Conservation (phyloP, 2,888 invertebrate genomes). For the Chymomyza fuscimana region DNA sequence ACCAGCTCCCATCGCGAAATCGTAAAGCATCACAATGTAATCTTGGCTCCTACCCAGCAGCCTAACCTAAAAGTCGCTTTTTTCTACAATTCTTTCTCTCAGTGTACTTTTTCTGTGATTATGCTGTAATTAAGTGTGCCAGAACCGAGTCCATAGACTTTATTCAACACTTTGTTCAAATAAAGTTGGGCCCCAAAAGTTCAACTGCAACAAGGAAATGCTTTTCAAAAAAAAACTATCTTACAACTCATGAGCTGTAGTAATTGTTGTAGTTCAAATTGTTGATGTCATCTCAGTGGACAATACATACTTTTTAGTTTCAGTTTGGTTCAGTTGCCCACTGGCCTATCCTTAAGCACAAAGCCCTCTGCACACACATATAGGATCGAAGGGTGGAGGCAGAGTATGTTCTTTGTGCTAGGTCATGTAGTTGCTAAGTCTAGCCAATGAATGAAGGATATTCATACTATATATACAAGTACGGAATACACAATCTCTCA, state of each 20-base stretch:
- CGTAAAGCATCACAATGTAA: too few relatives aligned
- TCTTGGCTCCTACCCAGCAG: too few relatives aligned
- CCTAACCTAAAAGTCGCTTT: too few relatives aligned
- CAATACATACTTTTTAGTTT: neutral
- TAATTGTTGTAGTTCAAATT: neutral
- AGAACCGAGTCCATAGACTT: neutral
- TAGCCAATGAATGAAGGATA: neutral
- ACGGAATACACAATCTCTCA: neutral
- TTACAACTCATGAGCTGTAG: conserved; percentile 21
- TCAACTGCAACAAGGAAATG: conserved; percentile 68
- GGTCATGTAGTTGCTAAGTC: conserved; percentile 1
- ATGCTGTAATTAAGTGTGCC: neutral
- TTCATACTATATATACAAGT: neutral
- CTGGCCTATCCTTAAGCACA: conserved; percentile 6
- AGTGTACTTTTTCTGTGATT: too few relatives aligned
- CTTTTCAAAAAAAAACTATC: conserved; percentile 55
- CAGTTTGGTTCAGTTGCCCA: conserved; percentile 5
- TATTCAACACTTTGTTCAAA: neutral
- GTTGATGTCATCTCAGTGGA: neutral
- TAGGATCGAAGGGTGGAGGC: neutral
- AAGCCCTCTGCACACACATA: neutral
- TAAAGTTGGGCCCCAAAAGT: conserved; percentile 34
- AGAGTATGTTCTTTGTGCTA: neutral
- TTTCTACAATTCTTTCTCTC: too few relatives aligned
- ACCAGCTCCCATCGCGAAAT: too few relatives aligned